Conservation (phyloP, 2,797 vertebrate genomes). For the Garrulus glandarius region DNA sequence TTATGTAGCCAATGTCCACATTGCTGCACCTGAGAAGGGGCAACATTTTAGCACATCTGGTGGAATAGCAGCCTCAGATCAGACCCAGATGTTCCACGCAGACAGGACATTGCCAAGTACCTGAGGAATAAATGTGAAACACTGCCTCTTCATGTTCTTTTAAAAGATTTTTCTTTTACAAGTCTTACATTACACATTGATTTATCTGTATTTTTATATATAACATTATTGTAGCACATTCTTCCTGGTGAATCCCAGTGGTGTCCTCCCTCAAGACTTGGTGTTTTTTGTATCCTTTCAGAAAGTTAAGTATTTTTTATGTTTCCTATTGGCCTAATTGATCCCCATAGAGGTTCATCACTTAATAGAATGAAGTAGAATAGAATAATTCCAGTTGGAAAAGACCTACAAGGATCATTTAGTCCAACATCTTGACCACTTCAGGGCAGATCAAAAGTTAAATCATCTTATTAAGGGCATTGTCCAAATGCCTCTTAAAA, state of each 20-base stretch:
- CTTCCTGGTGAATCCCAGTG: not conserved
- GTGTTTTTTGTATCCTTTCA: accelerated
- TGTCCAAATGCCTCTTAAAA: not conserved
- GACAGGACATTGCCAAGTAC: not conserved
- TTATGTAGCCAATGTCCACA: not conserved
- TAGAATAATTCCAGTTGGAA: not conserved
- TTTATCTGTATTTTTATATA: not conserved
- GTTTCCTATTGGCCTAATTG: not conserved
- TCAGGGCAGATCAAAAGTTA: not conserved
- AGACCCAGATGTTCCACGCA: not conserved
- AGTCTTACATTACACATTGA: not conserved
- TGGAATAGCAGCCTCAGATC: not conserved
- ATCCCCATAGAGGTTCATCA: not conserved
- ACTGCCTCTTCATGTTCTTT: not conserved
- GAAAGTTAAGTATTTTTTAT: not conserved
- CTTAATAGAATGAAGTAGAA: not conserved
- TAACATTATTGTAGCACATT: not conserved
- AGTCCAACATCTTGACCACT: not conserved
- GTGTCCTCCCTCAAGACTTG: not conserved
- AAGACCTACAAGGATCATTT: not conserved
- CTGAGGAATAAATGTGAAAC: not conserved
- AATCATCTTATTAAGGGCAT: not conserved
- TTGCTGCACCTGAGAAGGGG: not conserved
- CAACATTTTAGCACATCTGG: not conserved
- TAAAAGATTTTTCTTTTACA: not conserved